Base-by-base conservation (phyloP, 2,113 vertebrate species). In the Pipa parva region DNA sequence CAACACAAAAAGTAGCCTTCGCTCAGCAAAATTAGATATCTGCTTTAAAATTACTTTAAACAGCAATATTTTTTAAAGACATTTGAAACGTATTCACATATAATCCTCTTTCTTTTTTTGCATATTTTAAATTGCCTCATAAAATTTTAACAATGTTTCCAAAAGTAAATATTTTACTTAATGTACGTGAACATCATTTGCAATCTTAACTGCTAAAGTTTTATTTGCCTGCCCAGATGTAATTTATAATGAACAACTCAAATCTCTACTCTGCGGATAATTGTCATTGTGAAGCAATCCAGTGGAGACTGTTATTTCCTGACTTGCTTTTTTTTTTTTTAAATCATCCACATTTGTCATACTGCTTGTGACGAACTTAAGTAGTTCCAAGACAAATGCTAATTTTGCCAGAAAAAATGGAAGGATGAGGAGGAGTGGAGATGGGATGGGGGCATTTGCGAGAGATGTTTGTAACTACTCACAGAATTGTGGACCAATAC, bases 91-190 rank as follows among this genome's bases (percentile, higher is more conserved):
- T 3, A 60, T 37, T 24, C 24, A 21, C 48, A 54, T 54, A 29
- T 42, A 46, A 52, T 52, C 24, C 9, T 42, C 12, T 29, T 69
- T 58, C n/a, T 55, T 55, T 69, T 58, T 42, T 55, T 55, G 26
- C 25, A 28, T 31, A 36, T 27, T 61, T 28, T 46, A 25, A 36
- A 59, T 58, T 21, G 21, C 21, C 45, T 59, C 42, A 68, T 68
- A 68, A 68, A 68, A 33, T 18, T 52, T 51, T 52, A 60, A 69
- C n/a, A 29, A 18, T 18, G 26, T 69, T 52, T 59, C 8, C 5
- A 59, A 59, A 52, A 27, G 21, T 69, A 69, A 69, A 69, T 60
- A 60, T 52, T 69, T 52, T 28, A 69, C 7, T 69, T 69, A 29
- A 13, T 33, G 57, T 69, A 37, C 50, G 29, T 69, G 42, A 33